Conservation (phyloP, 2,888 invertebrate genomes). For the Zootermopsis nevadensis region DNA sequence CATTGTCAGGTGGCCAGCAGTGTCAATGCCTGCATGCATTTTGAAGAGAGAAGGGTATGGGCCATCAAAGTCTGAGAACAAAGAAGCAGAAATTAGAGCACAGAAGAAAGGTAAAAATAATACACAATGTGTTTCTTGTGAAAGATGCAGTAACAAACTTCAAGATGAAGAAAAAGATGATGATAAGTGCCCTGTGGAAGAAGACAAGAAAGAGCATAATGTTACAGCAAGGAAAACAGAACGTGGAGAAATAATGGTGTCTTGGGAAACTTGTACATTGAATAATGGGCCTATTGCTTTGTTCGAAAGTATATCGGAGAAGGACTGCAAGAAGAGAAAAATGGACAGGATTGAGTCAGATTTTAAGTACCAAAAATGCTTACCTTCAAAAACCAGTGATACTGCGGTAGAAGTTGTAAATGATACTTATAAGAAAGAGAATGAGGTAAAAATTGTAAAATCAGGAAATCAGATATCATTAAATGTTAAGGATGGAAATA, state of each 20-base stretch:
- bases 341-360: neutral
- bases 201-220: neutral
- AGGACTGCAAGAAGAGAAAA: neutral
- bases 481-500: neutral
- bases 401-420: neutral
- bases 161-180: neutral
- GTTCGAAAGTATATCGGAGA: neutral
- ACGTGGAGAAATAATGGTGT: neutral
- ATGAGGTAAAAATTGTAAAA: neutral
- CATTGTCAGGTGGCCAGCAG: slow-evolving; percentile 30
- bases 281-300: neutral
- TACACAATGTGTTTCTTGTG: neutral
- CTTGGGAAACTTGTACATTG: neutral
- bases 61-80: neutral
- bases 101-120: slow-evolving; percentile 21
- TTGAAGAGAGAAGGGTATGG: neutral
- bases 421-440: neutral
- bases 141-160: neutral
- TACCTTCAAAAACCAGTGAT: neutral
- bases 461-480: neutral
- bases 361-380: neutral
- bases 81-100: neutral
- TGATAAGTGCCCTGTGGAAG: neutral
- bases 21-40: neutral
- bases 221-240: neutral